Percentiles rank a stretch among this genome's conserved stretches.
Conservation (phyloP, 2,113 vertebrate genomes). For the human region DNA sequence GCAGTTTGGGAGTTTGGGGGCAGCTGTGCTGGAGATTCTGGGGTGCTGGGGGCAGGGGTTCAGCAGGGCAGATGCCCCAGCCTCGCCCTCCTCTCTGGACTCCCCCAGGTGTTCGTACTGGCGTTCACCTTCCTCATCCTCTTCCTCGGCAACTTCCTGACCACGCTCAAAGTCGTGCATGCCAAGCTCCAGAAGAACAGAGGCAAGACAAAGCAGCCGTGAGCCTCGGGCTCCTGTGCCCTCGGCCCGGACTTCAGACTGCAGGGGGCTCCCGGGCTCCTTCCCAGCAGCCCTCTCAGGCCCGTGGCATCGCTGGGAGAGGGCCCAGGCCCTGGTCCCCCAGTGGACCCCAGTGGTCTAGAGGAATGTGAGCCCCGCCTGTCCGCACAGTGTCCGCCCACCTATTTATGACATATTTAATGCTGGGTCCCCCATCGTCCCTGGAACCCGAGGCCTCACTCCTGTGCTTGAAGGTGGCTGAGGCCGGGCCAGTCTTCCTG, state of each 20-base stretch:
- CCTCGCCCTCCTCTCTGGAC: neutral
- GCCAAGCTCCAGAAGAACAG: conserved; percentile 95
- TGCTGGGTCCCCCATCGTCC: neutral
- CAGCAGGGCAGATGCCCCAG: too few relatives aligned
- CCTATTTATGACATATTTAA: conserved; percentile 85
- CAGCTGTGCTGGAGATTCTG: too few relatives aligned
- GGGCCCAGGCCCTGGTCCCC: neutral
- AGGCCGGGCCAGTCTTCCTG: conserved; percentile 24
- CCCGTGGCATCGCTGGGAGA: neutral
- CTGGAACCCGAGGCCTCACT: neutral
- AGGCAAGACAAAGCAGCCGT: conserved; percentile 86
- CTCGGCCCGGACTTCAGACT: neutral
- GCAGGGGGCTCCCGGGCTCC: neutral
- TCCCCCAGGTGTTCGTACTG: conserved; percentile 93
- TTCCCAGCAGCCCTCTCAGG: conserved; percentile 12
- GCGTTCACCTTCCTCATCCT: conserved; percentile 95
- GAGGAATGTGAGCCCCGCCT: conserved; percentile 61
- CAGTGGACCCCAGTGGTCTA: neutral
- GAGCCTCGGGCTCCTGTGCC: neutral
- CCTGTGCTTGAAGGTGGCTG: neutral
- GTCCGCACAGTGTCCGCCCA: conserved; percentile 70
- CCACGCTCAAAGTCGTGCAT: conserved; percentile 96
- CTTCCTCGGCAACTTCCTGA: conserved; percentile 98
- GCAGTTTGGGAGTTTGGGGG: neutral
- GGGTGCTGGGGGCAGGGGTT: fast-evolving